Conservation (phyloP, 2,888 invertebrate species). For the Rotaria socialis region DNA sequence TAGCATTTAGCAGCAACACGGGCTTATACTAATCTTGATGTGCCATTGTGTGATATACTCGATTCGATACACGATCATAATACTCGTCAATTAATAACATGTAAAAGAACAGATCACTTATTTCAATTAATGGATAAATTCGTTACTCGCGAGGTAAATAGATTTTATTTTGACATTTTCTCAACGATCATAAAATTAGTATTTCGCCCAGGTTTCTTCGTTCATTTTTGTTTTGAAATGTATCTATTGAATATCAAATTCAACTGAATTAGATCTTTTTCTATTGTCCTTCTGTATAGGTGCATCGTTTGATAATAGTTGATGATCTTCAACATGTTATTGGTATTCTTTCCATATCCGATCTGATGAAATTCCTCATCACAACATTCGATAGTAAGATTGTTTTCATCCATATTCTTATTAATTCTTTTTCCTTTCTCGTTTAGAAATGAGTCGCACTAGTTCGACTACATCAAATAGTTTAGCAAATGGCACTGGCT, state of each 20-base stretch:
- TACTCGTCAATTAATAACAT: conserved; percentile 4
- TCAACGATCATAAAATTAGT: not conserved
- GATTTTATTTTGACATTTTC: not conserved
- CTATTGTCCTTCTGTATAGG: not conserved
- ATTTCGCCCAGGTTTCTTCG: not conserved
- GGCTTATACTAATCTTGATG: conserved; percentile 17
- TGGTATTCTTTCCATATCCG: conserved; percentile 10
- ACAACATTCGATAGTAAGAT: not conserved
- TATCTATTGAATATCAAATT: not conserved
- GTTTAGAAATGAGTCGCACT: too few species aligned
- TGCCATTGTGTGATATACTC: not conserved
- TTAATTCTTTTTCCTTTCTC: too few species aligned
- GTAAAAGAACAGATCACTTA: conserved; percentile 5
- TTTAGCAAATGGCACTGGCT: too few species aligned
- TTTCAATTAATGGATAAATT: conserved; percentile 34
- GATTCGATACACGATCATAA: not conserved
- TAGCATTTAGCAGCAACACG: conserved; percentile 33
- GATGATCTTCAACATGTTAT: not conserved
- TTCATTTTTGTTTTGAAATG: not conserved
- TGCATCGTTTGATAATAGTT: not conserved
- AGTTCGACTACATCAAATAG: too few species aligned
- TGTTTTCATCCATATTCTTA: too few species aligned
- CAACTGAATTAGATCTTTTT: not conserved
- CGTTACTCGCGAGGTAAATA: conserved; percentile 21
- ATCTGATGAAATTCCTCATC: not conserved